Percentiles rank a stretch among this genome's conserved stretches.
These are phyloP conservation scores for Callipepla squamata DNA, from an alignment of 2,113 vertebrate species.

Conservation along the genomic window DNA sequence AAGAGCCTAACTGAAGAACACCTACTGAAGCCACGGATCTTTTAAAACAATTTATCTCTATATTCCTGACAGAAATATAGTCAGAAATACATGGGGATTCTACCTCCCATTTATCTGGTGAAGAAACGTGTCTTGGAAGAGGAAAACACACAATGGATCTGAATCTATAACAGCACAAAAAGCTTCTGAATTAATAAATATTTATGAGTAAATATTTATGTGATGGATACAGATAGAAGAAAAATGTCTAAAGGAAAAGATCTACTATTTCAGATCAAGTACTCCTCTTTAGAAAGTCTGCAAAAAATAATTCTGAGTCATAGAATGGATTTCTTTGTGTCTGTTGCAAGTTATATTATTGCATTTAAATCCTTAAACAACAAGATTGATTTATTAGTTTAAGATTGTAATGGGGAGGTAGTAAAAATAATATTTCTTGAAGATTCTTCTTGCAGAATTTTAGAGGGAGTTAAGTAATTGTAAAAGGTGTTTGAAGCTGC, in stretches of 20 bases:
- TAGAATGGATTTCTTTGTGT: background rate
- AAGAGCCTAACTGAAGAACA: background rate
- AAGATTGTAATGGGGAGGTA: background rate
- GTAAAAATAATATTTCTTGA: background rate
- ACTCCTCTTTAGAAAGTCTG: background rate
- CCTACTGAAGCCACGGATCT: background rate
- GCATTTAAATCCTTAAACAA: background rate
- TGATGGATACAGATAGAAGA: background rate
- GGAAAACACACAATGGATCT: background rate
- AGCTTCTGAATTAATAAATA: background rate
- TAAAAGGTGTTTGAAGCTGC: background rate
- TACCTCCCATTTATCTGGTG: background rate
- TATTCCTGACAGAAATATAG: background rate
- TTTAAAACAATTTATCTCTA: conserved; percentile 9
- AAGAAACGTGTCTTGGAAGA: background rate
- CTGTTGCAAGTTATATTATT: background rate
- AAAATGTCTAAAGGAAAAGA: background rate
- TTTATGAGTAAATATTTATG: background rate
- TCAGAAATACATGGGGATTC: background rate
- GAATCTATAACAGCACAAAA: background rate
- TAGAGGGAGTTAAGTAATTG: background rate
- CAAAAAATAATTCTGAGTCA: background rate
- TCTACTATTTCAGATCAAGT: background rate
- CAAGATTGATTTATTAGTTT: background rate
- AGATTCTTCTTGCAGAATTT: background rate